These are phyloP conservation scores for Cantharis rustica DNA, from an alignment of 2,888 invertebrate genomes.

Conservation along the genomic window DNA sequence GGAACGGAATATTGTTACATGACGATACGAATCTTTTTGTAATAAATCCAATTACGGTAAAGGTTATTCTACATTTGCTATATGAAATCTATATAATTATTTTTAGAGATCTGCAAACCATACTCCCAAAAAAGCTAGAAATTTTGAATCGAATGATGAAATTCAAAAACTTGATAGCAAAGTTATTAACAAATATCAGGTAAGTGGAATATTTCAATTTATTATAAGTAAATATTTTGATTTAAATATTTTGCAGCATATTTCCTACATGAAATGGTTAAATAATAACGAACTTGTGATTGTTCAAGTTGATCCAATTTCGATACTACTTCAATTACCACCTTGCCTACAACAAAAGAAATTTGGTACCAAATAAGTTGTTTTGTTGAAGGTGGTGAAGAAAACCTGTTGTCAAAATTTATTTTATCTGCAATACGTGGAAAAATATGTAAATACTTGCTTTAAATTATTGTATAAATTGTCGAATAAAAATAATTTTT, in stretches of 20 bases:
- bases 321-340: conserved; percentile 73
- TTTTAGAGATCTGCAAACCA: neutral
- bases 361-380: conserved; percentile 60
- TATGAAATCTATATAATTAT: neutral
- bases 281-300: conserved; percentile 73
- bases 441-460: neutral
- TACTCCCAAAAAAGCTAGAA: conserved; percentile 51
- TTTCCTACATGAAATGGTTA: conserved; percentile 74
- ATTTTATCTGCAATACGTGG: neutral
- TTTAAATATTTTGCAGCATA: conserved; percentile 64
- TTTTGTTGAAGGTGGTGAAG: neutral
- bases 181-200: conserved; percentile 54
- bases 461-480: neutral
- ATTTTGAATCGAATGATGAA: conserved; percentile 14
- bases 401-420: neutral
- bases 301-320: conserved; percentile 74
- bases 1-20: conserved; percentile 70
- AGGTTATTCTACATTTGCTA: conserved; percentile 9
- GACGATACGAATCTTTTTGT: conserved; percentile 74
- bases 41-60: conserved; percentile 62
- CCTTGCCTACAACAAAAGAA: conserved; percentile 69
- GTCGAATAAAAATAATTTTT: neutral
- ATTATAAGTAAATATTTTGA: neutral
- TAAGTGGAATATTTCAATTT: conserved; percentile 13
- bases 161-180: conserved; percentile 49